These are phyloP conservation scores for Laodelphax striatellus DNA, from an alignment of 1,140 invertebrate species.

Conservation along the genomic window DNA sequence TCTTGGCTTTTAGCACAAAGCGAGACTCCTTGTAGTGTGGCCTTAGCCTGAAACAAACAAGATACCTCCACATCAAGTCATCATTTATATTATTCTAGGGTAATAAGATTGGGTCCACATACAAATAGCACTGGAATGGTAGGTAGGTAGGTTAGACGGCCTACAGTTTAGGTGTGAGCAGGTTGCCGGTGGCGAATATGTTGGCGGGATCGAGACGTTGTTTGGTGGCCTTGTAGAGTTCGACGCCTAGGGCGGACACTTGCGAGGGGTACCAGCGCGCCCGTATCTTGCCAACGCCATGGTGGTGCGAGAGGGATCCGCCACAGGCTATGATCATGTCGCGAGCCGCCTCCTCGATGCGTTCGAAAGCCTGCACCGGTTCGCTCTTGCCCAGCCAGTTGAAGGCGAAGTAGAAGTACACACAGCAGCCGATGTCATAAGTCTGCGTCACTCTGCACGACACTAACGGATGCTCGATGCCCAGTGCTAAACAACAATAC, in stretches of 20 bases:
- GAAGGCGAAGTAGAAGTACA: conserved; percentile 97
- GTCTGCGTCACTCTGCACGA: conserved; percentile 89
- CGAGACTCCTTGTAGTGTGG: too few relatives aligned
- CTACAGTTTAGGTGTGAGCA: conserved; percentile 7
- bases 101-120: too few relatives aligned
- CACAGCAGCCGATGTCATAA: conserved; percentile 92
- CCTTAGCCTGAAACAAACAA: too few relatives aligned
- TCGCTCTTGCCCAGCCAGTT: conserved; percentile 55
- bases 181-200: conserved; percentile 80
- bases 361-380: conserved; percentile 73
- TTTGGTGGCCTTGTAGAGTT: conserved; percentile 71
- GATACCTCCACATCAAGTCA: too few relatives aligned
- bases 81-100: too few relatives aligned
- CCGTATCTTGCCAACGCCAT: conserved; percentile 89
- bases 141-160: too few relatives aligned
- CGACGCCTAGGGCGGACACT: conserved; percentile 63
- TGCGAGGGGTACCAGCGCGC: conserved; percentile 65
- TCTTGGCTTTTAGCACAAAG: too few relatives aligned
- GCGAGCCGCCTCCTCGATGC: conserved; percentile 69
- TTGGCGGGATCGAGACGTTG: conserved; percentile 83
- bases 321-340: conserved; percentile 84
- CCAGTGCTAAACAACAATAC: conserved; percentile 34
- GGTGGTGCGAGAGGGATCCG: conserved; percentile 92
- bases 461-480: conserved; percentile 51
- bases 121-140: too few relatives aligned